These are phyloP conservation scores for Watsonalla binaria DNA, from an alignment of 2,888 invertebrate species.

Conservation along the genomic window DNA sequence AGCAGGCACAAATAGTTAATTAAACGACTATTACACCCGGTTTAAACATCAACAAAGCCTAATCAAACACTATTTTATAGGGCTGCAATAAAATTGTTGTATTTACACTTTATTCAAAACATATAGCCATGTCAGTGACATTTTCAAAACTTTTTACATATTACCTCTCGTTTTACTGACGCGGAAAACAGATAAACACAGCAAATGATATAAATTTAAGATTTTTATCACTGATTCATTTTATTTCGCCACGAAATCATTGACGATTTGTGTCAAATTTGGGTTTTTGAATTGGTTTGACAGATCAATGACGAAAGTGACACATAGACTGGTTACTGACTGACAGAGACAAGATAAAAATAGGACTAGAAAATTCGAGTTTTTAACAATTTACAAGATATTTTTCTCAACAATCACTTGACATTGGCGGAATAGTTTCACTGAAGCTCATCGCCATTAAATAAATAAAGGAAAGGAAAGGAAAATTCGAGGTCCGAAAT, in stretches of 20 bases:
- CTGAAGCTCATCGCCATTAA: too few relatives aligned
- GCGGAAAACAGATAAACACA: not conserved
- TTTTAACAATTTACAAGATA: too few relatives aligned
- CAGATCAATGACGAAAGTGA: not conserved
- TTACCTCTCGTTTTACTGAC: not conserved
- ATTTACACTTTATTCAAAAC: too few relatives aligned
- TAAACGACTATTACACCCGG: not conserved
- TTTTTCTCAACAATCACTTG: too few relatives aligned
- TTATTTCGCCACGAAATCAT: slow-evolving; percentile 50
- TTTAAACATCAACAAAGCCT: not conserved
- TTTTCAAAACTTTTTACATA: not conserved
- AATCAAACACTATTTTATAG: not conserved
- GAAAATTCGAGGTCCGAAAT: too few relatives aligned
- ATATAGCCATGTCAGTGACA: too few relatives aligned
- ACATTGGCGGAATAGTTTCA: too few relatives aligned
- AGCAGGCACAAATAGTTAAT: not conserved
- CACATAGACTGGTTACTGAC: not conserved
- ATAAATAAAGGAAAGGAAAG: too few relatives aligned
- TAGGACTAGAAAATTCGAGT: not conserved
- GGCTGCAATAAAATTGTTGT: too few relatives aligned
- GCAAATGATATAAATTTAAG: not conserved
- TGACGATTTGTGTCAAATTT: slow-evolving; percentile 32
- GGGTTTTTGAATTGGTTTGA: not conserved
- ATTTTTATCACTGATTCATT: slow-evolving; percentile 12
- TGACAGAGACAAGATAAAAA: not conserved